A percentile compares a stretch with the other conserved stretches of the same genome.
Evolutionary conservation across 2,888 invertebrate genomes (phyloP).

Genomic region (Noctua janthe): DNA sequence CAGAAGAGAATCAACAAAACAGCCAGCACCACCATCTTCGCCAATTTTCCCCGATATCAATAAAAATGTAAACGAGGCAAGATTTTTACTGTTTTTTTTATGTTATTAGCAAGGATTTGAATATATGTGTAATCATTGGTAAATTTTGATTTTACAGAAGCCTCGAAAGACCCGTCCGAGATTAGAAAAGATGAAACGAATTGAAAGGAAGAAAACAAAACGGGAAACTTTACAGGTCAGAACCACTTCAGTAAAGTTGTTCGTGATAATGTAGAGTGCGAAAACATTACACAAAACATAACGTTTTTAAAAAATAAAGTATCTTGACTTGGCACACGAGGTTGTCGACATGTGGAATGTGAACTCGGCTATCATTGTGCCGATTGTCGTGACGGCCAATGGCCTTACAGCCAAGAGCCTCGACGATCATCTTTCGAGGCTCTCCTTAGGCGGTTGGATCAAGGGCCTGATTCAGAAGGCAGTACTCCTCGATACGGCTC

Average conservation of each 20-base stretch:
- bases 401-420: too few relatives aligned
- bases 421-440: too few relatives aligned
- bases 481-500: too few relatives aligned
- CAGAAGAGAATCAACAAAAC: slow-evolving; percentile 88
- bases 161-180: slow-evolving; percentile 80
- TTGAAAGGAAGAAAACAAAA: slow-evolving; percentile 86
- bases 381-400: too few relatives aligned
- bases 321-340: too few relatives aligned
- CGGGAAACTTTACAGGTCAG: slow-evolving; percentile 91
- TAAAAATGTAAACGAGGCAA: slow-evolving; percentile 77
- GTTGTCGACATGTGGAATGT: too few relatives aligned
- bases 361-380: too few relatives aligned
- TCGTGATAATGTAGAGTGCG: not conserved
- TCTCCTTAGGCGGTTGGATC: too few relatives aligned
- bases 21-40: slow-evolving; percentile 93
- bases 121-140: not conserved
- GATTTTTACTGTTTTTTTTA: slow-evolving; percentile 22
- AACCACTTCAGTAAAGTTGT: slow-evolving; percentile 26
- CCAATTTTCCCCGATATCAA: slow-evolving; percentile 90
- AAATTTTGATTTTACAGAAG: slow-evolving; percentile 75
- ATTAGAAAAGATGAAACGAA: slow-evolving; percentile 85
- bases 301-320: too few relatives aligned
- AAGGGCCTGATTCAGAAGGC: too few relatives aligned
- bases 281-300: not conserved
- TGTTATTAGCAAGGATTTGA: not conserved